Percentiles rank a stretch among this genome's conserved stretches.
Evolutionary conservation across 2,797 vertebrate species (phyloP).

Genomic region (Tokudaia tokunoshimensis): DNA sequence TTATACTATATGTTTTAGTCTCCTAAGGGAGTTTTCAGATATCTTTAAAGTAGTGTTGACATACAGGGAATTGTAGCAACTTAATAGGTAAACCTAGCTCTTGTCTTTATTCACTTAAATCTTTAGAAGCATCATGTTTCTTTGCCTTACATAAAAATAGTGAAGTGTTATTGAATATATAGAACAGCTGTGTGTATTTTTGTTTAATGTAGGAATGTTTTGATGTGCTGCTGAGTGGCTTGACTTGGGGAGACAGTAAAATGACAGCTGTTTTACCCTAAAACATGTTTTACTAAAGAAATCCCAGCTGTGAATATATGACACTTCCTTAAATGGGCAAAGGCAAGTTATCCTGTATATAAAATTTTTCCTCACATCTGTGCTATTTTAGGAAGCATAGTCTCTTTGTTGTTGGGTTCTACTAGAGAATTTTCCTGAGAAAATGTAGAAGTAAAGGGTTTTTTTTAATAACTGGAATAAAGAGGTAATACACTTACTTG

Average conservation of each 20-base stretch:
- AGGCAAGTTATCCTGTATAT: slow-evolving; percentile 45
- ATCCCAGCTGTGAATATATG: slow-evolving; percentile 57
- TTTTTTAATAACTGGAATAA: not conserved
- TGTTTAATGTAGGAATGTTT: slow-evolving; percentile 50
- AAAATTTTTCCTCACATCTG: slow-evolving; percentile 55
- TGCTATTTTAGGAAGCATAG: slow-evolving; percentile 53
- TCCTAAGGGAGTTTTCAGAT: not conserved
- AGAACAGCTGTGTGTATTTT: slow-evolving; percentile 73
- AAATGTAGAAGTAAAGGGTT: slow-evolving; percentile 6
- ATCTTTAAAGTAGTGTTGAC: not conserved
- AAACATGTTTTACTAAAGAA: slow-evolving; percentile 52
- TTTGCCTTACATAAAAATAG: slow-evolving; percentile 64
- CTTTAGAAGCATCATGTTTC: slow-evolving; percentile 14
- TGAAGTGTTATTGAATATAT: not conserved
- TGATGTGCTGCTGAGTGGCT: slow-evolving; percentile 20
- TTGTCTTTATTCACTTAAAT: slow-evolving; percentile 13
- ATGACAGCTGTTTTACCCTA: slow-evolving; percentile 63
- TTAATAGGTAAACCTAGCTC: not conserved
- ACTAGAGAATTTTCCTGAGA: slow-evolving; percentile 51
- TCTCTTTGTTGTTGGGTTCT: slow-evolving; percentile 55
- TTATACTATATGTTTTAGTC: not conserved
- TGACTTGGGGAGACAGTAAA: slow-evolving; percentile 56
- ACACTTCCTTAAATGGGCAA: slow-evolving; percentile 40
- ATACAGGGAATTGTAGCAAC: not conserved
- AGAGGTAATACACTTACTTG: not conserved